Base-by-base conservation (phyloP, 2,113 vertebrate species). In the Todiramphus saurophagus region DNA sequence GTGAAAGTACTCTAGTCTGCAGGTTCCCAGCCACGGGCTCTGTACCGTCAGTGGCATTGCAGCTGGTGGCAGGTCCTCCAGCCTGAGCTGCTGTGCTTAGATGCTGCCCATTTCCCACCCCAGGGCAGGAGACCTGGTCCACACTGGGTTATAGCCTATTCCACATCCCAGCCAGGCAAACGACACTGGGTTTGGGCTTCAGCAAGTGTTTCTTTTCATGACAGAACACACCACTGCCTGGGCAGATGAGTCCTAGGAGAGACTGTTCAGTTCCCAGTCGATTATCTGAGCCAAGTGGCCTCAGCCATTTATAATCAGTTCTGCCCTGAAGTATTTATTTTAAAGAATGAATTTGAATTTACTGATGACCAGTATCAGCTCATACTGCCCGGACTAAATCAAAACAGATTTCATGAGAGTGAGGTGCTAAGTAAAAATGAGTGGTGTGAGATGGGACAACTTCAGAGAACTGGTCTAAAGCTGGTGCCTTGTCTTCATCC, bases 1-100 rank as follows among this genome's bases (percentile, higher is more conserved):
- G 31, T 18, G 88, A 93, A 28, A 24, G 12, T 16, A 16, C 10
- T 9, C 28, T 51, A 10, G 39, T 48, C 43, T 74, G 46, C 44
- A 37, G 70, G 37, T 66, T 74, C 51, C 37, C 46, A 79, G 75
- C 66, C 2, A 1, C 7, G n/a, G 27, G 51, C 28, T 35, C 55
- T 44, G 56, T 18, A 30, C 2, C 0, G 0, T n/a, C 60, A 39
- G 33, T 2, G 35, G 73, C 31, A 13, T 2, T 24, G 62, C 43
- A 67, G 87, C 55, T 79, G 64, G 24, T 59, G 58, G 55, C 41
- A 76, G 33, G 2, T 87, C 23, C 35, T 85, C 28, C 37, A 43
- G n/a, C 56, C 51, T 41, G 33, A 87, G 35, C 17, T 28, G 51
- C 60, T 10, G 12, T 60, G 39, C 37, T 75, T 48, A 39, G 43